These are phyloP conservation scores for Galleria mellonella DNA, from an alignment of 1,140 invertebrate species.

Conservation along the genomic window DNA sequence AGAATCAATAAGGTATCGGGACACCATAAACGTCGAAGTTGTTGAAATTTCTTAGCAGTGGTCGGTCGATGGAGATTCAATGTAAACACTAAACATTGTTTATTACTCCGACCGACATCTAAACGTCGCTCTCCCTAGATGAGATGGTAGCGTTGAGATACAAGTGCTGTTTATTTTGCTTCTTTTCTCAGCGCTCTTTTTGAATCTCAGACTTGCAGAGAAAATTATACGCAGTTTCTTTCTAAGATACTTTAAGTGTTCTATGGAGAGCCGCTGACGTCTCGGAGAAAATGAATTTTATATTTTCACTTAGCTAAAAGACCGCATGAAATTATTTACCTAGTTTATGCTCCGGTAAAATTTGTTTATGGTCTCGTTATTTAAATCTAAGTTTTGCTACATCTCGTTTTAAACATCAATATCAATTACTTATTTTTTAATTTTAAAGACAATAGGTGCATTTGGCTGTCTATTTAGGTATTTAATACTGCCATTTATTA, in stretches of 20 bases:
- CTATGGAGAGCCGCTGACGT: not conserved
- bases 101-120: constrained; percentile 43
- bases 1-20: too few relatives aligned
- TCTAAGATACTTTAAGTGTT: constrained; percentile 39
- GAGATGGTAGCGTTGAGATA: constrained; percentile 56
- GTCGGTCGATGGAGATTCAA: too few relatives aligned
- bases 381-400: too few relatives aligned
- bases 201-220: constrained; percentile 26
- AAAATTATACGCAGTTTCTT: constrained; percentile 48
- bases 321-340: constrained; percentile 4
- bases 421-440: too few relatives aligned
- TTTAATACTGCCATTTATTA: too few relatives aligned
- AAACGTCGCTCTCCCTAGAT: constrained; percentile 46
- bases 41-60: constrained; percentile 11
- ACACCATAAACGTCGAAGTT: constrained; percentile 3
- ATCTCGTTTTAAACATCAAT: too few relatives aligned
- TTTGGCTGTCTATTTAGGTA: too few relatives aligned
- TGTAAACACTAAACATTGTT: constrained; percentile 20
- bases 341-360: not conserved
- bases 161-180: constrained; percentile 55
- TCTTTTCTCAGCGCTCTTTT: constrained; percentile 32
- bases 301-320: constrained; percentile 6
- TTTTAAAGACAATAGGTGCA: too few relatives aligned
- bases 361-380: too few relatives aligned
- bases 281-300: constrained; percentile 8